phyloP scores from a whole-genome alignment of 2,113 vertebrate genomes.

The Stigmatopora nigra region DNA sequence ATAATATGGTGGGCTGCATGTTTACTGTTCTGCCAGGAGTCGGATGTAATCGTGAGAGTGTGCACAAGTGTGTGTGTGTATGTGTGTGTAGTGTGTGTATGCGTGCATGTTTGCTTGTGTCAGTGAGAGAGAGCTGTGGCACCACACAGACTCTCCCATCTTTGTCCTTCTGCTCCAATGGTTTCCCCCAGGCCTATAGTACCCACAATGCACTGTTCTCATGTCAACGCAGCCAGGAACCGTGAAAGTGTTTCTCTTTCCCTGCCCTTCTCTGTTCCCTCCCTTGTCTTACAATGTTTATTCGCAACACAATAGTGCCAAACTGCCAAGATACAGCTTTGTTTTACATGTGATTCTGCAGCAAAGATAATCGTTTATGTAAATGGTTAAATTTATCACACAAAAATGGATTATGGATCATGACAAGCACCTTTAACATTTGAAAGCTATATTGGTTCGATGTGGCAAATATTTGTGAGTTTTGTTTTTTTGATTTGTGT shows the following conservation, averaged over 20 bases:
- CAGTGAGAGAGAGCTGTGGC: slow-evolving; percentile 23
- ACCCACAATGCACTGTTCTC: slow-evolving; percentile 63
- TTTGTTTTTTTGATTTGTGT: too few relatives aligned
- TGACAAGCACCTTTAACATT: not conserved
- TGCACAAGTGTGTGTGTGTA: slow-evolving; percentile 13
- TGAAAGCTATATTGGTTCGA: not conserved
- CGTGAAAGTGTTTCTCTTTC: slow-evolving; percentile 49
- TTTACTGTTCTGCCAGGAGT: slow-evolving; percentile 24
- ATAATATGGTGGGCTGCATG: slow-evolving; percentile 35
- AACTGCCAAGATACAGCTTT: not conserved
- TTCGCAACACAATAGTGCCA: not conserved
- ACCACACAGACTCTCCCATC: slow-evolving; percentile 56
- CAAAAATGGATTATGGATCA: too few relatives aligned
- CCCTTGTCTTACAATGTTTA: slow-evolving; percentile 1
- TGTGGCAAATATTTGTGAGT: not conserved
- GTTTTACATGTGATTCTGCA: not conserved
- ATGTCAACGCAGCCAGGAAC: slow-evolving; percentile 58
- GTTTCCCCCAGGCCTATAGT: slow-evolving; percentile 54
- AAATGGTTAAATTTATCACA: not conserved
- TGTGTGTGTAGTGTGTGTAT: slow-evolving; percentile 11
- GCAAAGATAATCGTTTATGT: not conserved
- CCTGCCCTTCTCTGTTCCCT: slow-evolving; percentile 36
- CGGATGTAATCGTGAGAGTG: slow-evolving; percentile 27
- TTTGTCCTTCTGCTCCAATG: slow-evolving; percentile 63
- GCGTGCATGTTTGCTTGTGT: slow-evolving; percentile 7